phyloP scores from a whole-genome alignment of 2,888 invertebrate species.

The Mythimna vitellina region DNA sequence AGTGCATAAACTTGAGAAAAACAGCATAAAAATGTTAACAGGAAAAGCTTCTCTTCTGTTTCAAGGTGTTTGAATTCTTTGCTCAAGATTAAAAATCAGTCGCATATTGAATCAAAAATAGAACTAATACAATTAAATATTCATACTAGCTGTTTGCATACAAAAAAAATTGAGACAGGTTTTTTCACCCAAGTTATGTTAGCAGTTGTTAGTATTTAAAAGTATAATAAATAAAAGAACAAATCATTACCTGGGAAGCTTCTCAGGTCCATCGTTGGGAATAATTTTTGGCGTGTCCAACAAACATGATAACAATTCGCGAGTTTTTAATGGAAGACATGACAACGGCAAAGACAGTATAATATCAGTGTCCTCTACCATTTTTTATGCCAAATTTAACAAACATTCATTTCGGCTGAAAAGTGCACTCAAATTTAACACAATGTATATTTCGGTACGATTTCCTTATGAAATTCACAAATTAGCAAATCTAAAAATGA shows the following conservation, averaged over 20 bases:
- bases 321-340: slow-evolving; percentile 84
- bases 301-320: slow-evolving; percentile 89
- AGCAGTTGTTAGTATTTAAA: not conserved
- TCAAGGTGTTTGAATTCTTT: not conserved
- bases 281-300: slow-evolving; percentile 93
- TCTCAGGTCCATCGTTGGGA: slow-evolving; percentile 88
- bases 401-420: slow-evolving; percentile 46
- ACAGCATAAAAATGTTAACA: not conserved
- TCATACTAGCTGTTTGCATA: slow-evolving; percentile 42
- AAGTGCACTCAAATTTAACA: slow-evolving; percentile 22
- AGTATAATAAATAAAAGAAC: not conserved
- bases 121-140: slow-evolving; percentile 8
- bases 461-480: slow-evolving; percentile 31
- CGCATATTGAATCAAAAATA: slow-evolving; percentile 9
- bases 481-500: slow-evolving; percentile 35
- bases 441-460: slow-evolving; percentile 11
- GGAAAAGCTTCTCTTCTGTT: slow-evolving; percentile 3
- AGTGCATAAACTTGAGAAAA: not conserved
- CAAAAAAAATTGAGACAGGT: slow-evolving; percentile 26
- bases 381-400: slow-evolving; percentile 51
- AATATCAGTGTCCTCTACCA: slow-evolving; percentile 73
- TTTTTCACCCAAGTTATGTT: not conserved
- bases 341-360: slow-evolving; percentile 81
- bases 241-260: slow-evolving; percentile 74
- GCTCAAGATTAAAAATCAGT: slow-evolving; percentile 1